Conservation (phyloP, 2,797 vertebrate genomes). For the Carapus acus region DNA sequence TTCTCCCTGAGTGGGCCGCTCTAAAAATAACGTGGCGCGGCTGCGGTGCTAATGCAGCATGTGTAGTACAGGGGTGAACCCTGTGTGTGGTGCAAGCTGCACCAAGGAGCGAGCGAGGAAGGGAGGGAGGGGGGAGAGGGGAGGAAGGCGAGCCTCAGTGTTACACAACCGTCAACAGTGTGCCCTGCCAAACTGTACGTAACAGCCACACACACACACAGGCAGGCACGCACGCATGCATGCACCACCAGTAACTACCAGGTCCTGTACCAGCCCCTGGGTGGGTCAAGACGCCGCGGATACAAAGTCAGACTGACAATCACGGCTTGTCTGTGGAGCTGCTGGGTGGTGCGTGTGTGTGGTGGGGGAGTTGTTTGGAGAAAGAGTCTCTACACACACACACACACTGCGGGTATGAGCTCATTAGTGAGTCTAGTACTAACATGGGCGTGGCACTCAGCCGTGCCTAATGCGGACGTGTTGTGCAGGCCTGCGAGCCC, state of each 20-base stretch:
- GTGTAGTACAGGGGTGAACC: constrained; percentile 36
- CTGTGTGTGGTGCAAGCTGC: constrained; percentile 32
- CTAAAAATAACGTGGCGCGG: constrained; percentile 61
- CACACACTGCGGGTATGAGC: constrained; percentile 12
- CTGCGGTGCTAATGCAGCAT: constrained; percentile 54
- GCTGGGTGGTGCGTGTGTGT: too few species aligned
- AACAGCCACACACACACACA: constrained; percentile 10
- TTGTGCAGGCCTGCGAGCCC: constrained; percentile 6
- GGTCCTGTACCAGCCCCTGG: constrained; percentile 17
- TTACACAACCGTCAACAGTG: constrained; percentile 42
- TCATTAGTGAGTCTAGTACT: constrained; percentile 29
- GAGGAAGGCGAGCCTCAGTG: constrained; percentile 24
- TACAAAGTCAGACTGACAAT: constrained; percentile 41
- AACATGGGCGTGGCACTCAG: constrained; percentile 44
- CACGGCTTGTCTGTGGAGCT: constrained; percentile 40
- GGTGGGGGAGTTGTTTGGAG: constrained; percentile 18
- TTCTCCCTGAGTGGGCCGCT: constrained; percentile 46
- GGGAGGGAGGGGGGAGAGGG: too few species aligned
- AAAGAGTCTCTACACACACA: too few species aligned
- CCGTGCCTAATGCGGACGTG: constrained; percentile 28
- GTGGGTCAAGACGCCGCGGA: constrained; percentile 32
- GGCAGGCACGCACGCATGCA: too few species aligned
- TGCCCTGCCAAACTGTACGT: constrained; percentile 19
- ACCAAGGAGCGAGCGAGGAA: too few species aligned
- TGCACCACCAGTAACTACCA: constrained; percentile 39